Percentiles rank a stretch among this genome's conserved stretches.
Evolutionary conservation across 2,113 vertebrate species (phyloP).

Genomic region (Corythaixoides concolor): DNA sequence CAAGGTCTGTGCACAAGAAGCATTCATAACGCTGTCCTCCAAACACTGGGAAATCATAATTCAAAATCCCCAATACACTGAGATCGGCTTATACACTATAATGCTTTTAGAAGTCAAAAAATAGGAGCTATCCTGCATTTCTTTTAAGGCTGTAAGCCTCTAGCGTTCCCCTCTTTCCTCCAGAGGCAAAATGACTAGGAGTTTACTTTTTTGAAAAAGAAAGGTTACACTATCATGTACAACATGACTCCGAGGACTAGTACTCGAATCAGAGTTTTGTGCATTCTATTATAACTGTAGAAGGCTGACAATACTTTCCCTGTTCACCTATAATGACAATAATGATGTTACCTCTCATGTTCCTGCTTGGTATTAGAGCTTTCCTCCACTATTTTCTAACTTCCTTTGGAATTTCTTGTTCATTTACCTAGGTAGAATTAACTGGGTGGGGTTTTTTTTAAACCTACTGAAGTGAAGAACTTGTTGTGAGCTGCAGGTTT

Average conservation of each 20-base stretch:
- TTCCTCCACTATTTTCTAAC: background rate
- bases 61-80: background rate
- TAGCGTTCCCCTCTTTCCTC: background rate
- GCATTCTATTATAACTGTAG: background rate
- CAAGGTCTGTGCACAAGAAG: background rate
- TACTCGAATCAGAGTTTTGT: background rate
- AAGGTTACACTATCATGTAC: background rate
- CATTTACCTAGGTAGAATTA: background rate
- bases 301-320: background rate
- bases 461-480: background rate
- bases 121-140: background rate
- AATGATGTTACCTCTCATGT: background rate
- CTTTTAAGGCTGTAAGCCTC: background rate
- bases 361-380: background rate
- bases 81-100: background rate
- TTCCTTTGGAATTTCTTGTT: background rate
- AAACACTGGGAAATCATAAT: background rate
- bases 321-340: background rate
- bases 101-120: background rate
- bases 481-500: background rate
- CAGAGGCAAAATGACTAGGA: background rate
- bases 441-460: background rate
- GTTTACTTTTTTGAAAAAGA: background rate
- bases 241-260: background rate
- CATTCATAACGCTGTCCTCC: background rate